A percentile compares a stretch with the other conserved stretches of the same genome.
phyloP scores from a whole-genome alignment of 1,140 invertebrate genomes.

The Calliphora vicina region DNA sequence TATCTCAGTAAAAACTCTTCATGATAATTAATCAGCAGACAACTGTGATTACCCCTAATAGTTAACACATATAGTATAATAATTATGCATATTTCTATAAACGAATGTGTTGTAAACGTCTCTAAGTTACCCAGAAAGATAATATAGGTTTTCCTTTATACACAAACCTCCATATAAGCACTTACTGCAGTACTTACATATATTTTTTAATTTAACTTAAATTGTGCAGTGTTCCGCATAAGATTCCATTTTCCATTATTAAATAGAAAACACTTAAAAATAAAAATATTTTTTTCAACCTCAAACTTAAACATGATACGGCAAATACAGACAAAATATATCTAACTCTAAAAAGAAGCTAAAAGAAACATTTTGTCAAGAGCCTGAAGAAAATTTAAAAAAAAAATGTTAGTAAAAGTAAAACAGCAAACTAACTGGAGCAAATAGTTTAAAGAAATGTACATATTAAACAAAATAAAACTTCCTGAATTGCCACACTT shows the following conservation, averaged over 20 bases:
- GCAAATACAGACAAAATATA: not conserved
- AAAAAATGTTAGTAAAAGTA: not conserved
- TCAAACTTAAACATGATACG: not conserved
- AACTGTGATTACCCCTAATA: not conserved
- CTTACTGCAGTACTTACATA: not conserved
- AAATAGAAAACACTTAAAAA: not conserved
- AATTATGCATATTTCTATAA: not conserved
- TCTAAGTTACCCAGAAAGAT: not conserved
- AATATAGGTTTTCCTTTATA: not conserved
- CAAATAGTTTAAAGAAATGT: not conserved
- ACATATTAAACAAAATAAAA: not conserved
- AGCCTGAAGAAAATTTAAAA: not conserved
- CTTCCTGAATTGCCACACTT: not conserved
- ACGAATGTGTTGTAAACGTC: not conserved
- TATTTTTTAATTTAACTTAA: not conserved
- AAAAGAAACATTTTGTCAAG: not conserved
- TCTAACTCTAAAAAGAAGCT: not conserved
- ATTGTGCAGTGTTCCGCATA: constrained; percentile 12
- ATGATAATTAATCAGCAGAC: no score
- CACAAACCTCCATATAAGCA: not conserved
- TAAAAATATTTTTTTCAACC: not conserved
- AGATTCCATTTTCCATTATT: not conserved
- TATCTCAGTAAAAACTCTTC: no score
- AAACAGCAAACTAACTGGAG: not conserved
- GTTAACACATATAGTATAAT: not conserved